phyloP scores from a whole-genome alignment of 2,797 vertebrate species.

The Helostoma temminkii region DNA sequence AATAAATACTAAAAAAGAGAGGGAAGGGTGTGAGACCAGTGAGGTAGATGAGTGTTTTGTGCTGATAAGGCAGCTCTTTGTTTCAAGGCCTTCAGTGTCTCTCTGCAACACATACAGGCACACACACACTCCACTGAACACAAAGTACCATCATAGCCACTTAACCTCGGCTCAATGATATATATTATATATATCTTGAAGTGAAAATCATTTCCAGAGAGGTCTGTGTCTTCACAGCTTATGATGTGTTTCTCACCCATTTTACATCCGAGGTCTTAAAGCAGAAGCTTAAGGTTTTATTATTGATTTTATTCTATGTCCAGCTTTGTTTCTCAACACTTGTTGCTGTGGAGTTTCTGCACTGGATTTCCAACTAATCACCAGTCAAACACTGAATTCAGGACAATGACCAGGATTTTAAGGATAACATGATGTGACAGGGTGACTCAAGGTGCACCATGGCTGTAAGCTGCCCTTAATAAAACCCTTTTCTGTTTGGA shows the following conservation, averaged over 20 bases:
- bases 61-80: slow-evolving; percentile 32
- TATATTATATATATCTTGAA: slow-evolving; percentile 14
- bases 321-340: neutral
- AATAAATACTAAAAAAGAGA: neutral
- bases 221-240: slow-evolving; percentile 8
- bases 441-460: too few species aligned
- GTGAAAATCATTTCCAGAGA: slow-evolving; percentile 1
- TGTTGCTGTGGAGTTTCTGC: neutral
- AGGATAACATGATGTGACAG: neutral
- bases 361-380: neutral
- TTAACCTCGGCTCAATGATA: slow-evolving; percentile 24
- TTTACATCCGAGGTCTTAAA: neutral
- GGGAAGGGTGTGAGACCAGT: neutral
- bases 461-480: too few species aligned
- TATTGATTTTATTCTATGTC: neutral
- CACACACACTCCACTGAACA: slow-evolving; percentile 21
- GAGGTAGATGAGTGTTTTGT: slow-evolving; percentile 16
- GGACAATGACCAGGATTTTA: neutral
- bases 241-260: neutral
- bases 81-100: slow-evolving; percentile 12
- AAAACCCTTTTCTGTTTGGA: too few species aligned
- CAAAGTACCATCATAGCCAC: slow-evolving; percentile 14
- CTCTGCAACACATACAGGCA: slow-evolving; percentile 1
- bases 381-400: neutral
- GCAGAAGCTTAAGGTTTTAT: neutral